Evolutionary conservation across 2,797 vertebrate genomes (phyloP), one percentile per base, ranked within the genome.

Genomic region (Micromesistius poutassou): DNA sequence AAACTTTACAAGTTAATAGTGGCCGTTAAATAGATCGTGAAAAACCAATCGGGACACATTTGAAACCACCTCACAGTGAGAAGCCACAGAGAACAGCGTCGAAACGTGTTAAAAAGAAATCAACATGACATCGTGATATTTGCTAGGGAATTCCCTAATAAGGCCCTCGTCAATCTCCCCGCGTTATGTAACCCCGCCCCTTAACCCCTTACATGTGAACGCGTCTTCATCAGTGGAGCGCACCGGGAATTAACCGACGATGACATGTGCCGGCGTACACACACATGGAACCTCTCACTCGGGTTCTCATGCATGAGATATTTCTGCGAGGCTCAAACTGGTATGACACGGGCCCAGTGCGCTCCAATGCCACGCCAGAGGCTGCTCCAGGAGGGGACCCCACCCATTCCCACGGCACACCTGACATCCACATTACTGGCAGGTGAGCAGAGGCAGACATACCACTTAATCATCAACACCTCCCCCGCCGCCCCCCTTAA

Each of bases 331-430:
- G 72, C 78, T 38, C 76, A 81, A 72, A 85, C 75, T 28, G 33
- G 72, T 75, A 62, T 85, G 89, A 88, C 88, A 91, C 74, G 71
- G 83, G 84, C 85, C 89, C 86, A 91, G 90, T 88, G n/a, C 85
- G 78, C 80, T 85, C 70, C 74, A 25, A 77, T 73, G 78, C 73
- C 42, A 71, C 46, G 55, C 55, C 55, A 82, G 84, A 73, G 74
- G 62, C 79, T 78, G 72, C 84, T 81, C 33, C 1, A 55, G 78
- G 40, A 76, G 36, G 74, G 76, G 83, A 74, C 78, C 76, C 75
- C 74, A 30, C 71, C 14, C 74, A 71, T 86, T 79, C 87, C 82
- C 75, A 73, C 33, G 75, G 25, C 80, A 72, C 35, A 87, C 40
- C 84, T 90, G 89, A 88, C 88, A 90, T 85, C 42, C 72, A 81